Evolutionary conservation across 2,888 invertebrate species (phyloP).

Genomic region (Carcina quercana): DNA sequence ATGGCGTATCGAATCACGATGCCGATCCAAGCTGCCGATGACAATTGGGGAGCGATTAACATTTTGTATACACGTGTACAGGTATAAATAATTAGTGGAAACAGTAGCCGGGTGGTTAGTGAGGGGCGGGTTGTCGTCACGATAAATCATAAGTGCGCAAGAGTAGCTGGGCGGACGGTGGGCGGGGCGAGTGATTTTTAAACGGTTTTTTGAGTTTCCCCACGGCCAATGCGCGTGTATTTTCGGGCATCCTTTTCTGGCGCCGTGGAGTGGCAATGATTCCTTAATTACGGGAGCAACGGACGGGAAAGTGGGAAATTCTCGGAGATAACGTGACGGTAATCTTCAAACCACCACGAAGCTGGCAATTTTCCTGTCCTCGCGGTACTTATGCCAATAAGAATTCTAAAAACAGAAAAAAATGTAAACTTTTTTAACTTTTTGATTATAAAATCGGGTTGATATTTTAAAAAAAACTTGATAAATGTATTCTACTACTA

Average conservation of each 20-base stretch:
- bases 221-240: conserved; percentile 61
- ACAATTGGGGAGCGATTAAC: conserved; percentile 50
- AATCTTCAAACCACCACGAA: too few species aligned
- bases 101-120: conserved; percentile 65
- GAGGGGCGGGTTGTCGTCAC: conserved; percentile 64
- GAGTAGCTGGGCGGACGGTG: conserved; percentile 61
- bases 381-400: too few species aligned
- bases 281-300: conserved; percentile 68
- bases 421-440: too few species aligned
- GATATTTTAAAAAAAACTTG: too few species aligned
- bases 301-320: too few species aligned
- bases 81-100: conserved; percentile 59
- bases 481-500: too few species aligned
- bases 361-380: conserved; percentile 23
- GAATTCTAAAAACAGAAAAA: too few species aligned
- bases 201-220: conserved; percentile 69
- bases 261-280: conserved; percentile 62
- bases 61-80: conserved; percentile 33
- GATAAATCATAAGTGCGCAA: conserved; percentile 72
- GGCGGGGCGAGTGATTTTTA: conserved; percentile 71
- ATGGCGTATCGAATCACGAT: conserved; percentile 41
- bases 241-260: conserved; percentile 64
- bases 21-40: conserved; percentile 38
- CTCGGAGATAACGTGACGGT: background rate
- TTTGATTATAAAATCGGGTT: too few species aligned